Percentiles rank a stretch among this genome's conserved stretches.
Conservation (phyloP, 2,888 invertebrate genomes). For the Stomorhina lunata region DNA sequence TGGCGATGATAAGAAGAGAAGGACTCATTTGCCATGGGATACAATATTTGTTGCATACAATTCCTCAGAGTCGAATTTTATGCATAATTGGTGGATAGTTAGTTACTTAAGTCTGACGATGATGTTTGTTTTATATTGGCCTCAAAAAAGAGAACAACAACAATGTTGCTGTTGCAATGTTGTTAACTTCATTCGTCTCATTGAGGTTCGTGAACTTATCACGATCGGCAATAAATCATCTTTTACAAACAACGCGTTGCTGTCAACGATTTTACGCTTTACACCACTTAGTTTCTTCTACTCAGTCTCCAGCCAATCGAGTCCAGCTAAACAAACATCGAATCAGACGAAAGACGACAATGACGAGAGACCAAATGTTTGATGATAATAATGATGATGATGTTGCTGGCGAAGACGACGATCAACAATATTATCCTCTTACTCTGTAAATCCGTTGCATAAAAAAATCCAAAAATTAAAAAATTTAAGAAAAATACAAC, state of each 20-base stretch:
- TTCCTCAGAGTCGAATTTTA: conserved; percentile 55
- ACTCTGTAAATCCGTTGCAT: conserved; percentile 38
- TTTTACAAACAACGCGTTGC: conserved; percentile 68
- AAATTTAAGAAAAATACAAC: conserved; percentile 56
- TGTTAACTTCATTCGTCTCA: conserved; percentile 39
- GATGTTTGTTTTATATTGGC: conserved; percentile 34
- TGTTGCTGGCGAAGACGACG: background rate
- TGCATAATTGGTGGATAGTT: conserved; percentile 62
- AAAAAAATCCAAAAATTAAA: conserved; percentile 25
- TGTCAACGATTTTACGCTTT: conserved; percentile 69
- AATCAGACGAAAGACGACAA: conserved; percentile 8
- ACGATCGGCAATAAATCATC: conserved; percentile 71
- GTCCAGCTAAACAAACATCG: conserved; percentile 7
- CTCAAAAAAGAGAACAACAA: conserved; percentile 28
- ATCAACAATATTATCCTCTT: conserved; percentile 24
- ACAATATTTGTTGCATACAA: conserved; percentile 34
- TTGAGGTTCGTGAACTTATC: conserved; percentile 67
- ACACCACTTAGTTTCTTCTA: conserved; percentile 64
- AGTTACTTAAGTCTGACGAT: background rate
- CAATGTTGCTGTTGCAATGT: conserved; percentile 56
- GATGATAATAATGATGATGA: background rate
- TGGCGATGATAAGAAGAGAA: conserved; percentile 26
- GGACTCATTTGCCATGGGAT: background rate
- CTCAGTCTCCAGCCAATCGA: no score
- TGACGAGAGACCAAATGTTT: background rate